Conservation (phyloP, 2,888 invertebrate genomes). For the Megamerina dolium region DNA sequence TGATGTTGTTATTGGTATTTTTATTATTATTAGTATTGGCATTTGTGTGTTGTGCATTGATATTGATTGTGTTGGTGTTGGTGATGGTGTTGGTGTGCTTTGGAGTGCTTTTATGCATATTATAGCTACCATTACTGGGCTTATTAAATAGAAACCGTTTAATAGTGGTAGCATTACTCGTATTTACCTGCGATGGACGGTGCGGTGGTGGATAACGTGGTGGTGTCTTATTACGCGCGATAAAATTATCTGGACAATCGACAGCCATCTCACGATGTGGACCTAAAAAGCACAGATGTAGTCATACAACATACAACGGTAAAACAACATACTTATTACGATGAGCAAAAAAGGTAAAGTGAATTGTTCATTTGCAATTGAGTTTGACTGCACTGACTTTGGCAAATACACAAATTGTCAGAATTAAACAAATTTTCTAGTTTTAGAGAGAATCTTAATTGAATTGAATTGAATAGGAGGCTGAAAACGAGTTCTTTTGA, state of each 20-base stretch:
- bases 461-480: no score
- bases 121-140: no score
- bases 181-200: constrained; percentile 60
- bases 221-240: constrained; percentile 84
- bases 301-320: background rate
- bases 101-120: no score
- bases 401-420: no score
- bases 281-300: constrained; percentile 48
- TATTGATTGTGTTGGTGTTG: no score
- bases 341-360: no score
- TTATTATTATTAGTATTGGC: constrained; percentile 6
- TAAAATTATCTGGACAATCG: constrained; percentile 93
- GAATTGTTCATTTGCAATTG: no score
- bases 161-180: constrained; percentile 3
- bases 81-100: constrained; percentile 3
- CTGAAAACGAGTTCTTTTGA: no score
- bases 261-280: constrained; percentile 98
- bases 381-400: no score
- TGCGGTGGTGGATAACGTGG: constrained; percentile 79
- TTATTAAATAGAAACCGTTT: constrained; percentile 2
- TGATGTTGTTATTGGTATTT: constrained; percentile 9
- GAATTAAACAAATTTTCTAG: no score
- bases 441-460: no score
- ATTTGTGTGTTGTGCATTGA: constrained; percentile 5
- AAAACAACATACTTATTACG: background rate